These are phyloP conservation scores for Myanophis thanlyinensis DNA, from an alignment of 2,113 vertebrate species.

Conservation along the genomic window DNA sequence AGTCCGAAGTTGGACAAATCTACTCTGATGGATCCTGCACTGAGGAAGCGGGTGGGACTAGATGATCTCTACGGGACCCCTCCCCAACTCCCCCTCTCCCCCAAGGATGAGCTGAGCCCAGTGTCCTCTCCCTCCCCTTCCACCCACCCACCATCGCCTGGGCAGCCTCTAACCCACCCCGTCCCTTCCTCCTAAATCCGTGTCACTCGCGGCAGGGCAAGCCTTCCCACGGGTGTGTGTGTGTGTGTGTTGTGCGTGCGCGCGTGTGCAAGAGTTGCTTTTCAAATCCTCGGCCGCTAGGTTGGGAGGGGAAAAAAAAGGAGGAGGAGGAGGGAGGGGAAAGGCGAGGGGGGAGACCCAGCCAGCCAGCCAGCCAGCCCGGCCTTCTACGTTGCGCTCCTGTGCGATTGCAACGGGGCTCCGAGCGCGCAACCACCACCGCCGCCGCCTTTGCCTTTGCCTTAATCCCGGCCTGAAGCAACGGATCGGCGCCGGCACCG, in stretches of 20 bases:
- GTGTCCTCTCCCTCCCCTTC: neutral
- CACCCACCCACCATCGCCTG: no score
- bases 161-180: no score
- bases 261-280: neutral
- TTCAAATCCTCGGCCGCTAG: constrained; percentile 1
- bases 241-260: neutral
- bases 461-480: neutral
- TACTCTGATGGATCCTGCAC: neutral
- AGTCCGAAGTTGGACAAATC: neutral
- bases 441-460: neutral
- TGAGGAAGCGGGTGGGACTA: neutral
- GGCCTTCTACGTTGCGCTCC: neutral
- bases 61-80: neutral
- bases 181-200: neutral
- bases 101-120: neutral
- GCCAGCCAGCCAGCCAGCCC: neutral
- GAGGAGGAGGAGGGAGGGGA: no score
- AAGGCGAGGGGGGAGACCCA: neutral
- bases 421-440: neutral
- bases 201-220: neutral
- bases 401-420: neutral
- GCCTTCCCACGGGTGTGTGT: neutral
- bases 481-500: neutral
- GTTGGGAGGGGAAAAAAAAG: neutral
- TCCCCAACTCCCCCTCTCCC: no score